phyloP scores from a whole-genome alignment of 2,113 vertebrate genomes.

The Potamarius usumacintae region DNA sequence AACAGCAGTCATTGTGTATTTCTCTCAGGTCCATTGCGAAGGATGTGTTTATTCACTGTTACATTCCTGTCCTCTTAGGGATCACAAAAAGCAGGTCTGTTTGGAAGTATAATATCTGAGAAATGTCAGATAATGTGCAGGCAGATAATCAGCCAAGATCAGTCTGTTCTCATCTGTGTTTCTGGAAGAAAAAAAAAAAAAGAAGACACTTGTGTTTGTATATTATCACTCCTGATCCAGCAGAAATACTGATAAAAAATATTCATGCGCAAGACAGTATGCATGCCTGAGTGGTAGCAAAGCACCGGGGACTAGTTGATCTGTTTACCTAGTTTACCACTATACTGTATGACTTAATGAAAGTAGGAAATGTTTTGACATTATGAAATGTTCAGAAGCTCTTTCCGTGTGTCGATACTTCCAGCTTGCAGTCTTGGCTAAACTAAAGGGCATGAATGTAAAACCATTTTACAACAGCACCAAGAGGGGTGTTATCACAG shows the following conservation, averaged over 20 bases:
- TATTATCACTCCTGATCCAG: background rate
- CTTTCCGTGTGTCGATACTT: background rate
- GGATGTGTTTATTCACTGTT: slow-evolving; percentile 45
- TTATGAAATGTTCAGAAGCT: background rate
- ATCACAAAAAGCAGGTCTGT: slow-evolving; percentile 44
- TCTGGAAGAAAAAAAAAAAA: background rate
- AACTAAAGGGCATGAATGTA: slow-evolving; percentile 7
- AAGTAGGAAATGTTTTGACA: background rate
- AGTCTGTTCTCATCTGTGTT: slow-evolving; percentile 10
- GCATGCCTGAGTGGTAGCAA: background rate
- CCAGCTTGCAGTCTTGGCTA: background rate
- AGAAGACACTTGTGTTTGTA: background rate
- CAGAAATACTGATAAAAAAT: slow-evolving; percentile 25
- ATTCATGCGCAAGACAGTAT: background rate
- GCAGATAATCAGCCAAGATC: slow-evolving; percentile 35
- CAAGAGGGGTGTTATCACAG: slow-evolving; percentile 3
- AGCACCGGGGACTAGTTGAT: background rate
- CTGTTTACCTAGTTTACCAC: background rate
- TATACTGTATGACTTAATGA: background rate
- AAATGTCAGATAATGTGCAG: slow-evolving; percentile 37
- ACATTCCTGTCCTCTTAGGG: slow-evolving; percentile 46
- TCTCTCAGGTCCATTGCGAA: slow-evolving; percentile 33
- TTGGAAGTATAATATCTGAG: slow-evolving; percentile 30
- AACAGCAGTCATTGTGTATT: slow-evolving; percentile 57
- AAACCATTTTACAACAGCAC: slow-evolving; percentile 22